A percentile compares a stretch with the other conserved stretches of the same genome.
Evolutionary conservation across 2,113 vertebrate genomes (phyloP).

Genomic region (Tricholaema leucomelas): DNA sequence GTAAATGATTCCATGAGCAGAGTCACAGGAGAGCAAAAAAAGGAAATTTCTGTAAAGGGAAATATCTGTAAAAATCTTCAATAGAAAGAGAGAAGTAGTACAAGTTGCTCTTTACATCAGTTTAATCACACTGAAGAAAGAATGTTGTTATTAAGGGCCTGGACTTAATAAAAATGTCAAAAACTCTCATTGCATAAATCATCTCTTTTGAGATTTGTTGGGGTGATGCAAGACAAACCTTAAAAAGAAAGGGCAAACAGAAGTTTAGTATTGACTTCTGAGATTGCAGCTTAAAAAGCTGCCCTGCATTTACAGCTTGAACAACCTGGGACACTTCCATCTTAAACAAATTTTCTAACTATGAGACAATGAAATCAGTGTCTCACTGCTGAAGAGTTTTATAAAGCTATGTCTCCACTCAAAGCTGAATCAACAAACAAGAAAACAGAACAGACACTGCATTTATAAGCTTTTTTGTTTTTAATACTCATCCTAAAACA

Average conservation of each 20-base stretch:
- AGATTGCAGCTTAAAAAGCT: neutral
- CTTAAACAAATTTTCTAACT: neutral
- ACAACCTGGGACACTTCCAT: neutral
- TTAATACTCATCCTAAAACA: neutral
- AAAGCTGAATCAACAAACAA: constrained; percentile 31
- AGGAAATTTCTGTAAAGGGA: neutral
- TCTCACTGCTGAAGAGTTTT: neutral
- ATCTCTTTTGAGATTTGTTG: neutral
- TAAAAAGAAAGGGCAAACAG: constrained; percentile 14
- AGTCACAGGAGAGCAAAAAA: neutral
- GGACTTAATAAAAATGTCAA: constrained; percentile 27
- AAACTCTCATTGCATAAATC: constrained; percentile 13
- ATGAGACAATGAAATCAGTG: constrained; percentile 20
- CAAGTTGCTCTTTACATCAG: neutral
- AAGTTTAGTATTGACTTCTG: neutral
- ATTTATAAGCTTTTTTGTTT: neutral
- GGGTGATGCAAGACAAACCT: neutral
- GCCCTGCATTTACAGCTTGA: neutral
- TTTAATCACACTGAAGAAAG: neutral
- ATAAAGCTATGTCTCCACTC: neutral
- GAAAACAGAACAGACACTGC: neutral
- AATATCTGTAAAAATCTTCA: neutral
- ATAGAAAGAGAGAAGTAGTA: neutral
- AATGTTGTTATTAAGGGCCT: constrained; percentile 3
- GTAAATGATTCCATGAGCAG: neutral